These are phyloP conservation scores for Crotalus horridus DNA, from an alignment of 2,113 vertebrate genomes.

Conservation along the genomic window DNA sequence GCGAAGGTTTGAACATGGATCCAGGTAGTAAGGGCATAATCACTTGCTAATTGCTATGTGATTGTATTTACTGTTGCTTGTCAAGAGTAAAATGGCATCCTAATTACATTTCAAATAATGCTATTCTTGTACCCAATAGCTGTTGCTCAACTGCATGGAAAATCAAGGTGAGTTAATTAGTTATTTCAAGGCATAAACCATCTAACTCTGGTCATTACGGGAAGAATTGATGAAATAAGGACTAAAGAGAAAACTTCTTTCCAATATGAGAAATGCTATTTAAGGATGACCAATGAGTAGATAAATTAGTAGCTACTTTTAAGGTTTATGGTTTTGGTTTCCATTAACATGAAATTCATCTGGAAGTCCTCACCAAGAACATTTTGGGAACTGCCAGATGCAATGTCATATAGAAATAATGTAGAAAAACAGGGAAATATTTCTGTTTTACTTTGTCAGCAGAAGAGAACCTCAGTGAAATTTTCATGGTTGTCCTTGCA, in stretches of 20 bases:
- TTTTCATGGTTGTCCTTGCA: not conserved
- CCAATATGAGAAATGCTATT: not conserved
- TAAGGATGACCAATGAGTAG: not conserved
- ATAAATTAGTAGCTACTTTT: not conserved
- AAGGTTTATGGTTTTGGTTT: not conserved
- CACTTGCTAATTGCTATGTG: slow-evolving; percentile 62
- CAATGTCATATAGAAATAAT: not conserved
- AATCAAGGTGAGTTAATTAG: slow-evolving; percentile 41
- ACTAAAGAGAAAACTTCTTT: not conserved
- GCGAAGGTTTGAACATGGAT: slow-evolving; percentile 35
- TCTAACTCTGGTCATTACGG: slow-evolving; percentile 25
- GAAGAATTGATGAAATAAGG: not conserved
- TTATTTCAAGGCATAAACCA: slow-evolving; percentile 34
- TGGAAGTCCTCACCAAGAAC: not conserved
- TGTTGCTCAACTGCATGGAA: slow-evolving; percentile 40
- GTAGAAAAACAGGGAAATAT: not conserved
- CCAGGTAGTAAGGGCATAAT: slow-evolving; percentile 58
- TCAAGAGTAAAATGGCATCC: slow-evolving; percentile 54
- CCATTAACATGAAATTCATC: not conserved
- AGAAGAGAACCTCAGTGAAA: not conserved
- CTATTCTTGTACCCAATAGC: slow-evolving; percentile 19
- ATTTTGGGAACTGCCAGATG: not conserved
- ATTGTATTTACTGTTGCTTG: slow-evolving; percentile 64
- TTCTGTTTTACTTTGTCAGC: not conserved
- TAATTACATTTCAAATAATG: slow-evolving; percentile 54